These are phyloP conservation scores for Steinernema hermaphroditum DNA, from an alignment of 2,888 invertebrate species.

Conservation along the genomic window DNA sequence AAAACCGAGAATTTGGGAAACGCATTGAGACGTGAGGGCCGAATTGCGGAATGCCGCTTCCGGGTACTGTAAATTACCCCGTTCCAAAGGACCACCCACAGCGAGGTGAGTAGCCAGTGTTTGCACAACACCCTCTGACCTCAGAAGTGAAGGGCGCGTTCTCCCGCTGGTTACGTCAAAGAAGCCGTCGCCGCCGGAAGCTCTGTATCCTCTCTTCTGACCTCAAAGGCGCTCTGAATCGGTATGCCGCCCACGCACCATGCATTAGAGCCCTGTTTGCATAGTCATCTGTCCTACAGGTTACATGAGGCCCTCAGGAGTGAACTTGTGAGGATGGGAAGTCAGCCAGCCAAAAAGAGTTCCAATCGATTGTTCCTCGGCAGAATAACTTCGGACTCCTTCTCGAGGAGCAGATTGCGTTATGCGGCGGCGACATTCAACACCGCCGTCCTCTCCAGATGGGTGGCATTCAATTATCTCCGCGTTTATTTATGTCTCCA, in stretches of 20 bases:
- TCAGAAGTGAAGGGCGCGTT: no score
- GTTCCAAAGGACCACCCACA: neutral
- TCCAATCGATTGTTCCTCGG: neutral
- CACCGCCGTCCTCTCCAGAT: slow-evolving; percentile 4
- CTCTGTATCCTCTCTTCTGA: neutral
- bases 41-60: neutral
- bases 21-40: neutral
- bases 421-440: slow-evolving; percentile 22
- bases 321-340: neutral
- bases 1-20: no score
- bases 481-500: slow-evolving; percentile 43
- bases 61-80: neutral
- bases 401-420: slow-evolving; percentile 11
- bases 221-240: neutral
- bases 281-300: neutral
- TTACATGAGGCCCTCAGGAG: neutral
- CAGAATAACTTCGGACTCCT: neutral
- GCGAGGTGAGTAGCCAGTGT: no score
- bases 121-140: no score
- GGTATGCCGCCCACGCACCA: neutral
- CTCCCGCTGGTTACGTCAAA: no score
- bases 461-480: slow-evolving; percentile 15
- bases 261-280: slow-evolving; percentile 8
- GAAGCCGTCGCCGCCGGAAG: neutral
- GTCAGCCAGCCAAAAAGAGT: neutral